These are phyloP conservation scores for Hetaerina americana DNA, from an alignment of 1,140 invertebrate genomes.

Conservation along the genomic window DNA sequence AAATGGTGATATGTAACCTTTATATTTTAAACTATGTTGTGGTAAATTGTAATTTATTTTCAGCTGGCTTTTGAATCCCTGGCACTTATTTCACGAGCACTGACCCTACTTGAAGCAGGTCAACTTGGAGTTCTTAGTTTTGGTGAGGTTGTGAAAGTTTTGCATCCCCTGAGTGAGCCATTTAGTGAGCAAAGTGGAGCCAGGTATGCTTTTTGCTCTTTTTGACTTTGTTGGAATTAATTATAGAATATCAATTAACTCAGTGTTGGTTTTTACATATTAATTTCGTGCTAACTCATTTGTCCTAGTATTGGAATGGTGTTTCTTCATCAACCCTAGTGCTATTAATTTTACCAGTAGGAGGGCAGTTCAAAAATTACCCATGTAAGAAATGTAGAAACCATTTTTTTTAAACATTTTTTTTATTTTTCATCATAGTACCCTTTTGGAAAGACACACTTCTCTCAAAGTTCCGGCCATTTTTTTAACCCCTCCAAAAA, in stretches of 20 bases:
- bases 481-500: too few relatives aligned
- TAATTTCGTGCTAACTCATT: too few relatives aligned
- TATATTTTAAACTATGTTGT: slow-evolving; percentile 2
- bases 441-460: too few relatives aligned
- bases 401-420: too few relatives aligned
- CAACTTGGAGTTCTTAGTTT: slow-evolving; percentile 84
- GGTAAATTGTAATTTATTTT: slow-evolving; percentile 15
- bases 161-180: slow-evolving; percentile 75
- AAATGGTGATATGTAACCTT: background rate
- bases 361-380: too few relatives aligned
- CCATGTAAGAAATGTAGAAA: too few relatives aligned
- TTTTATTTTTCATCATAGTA: too few relatives aligned
- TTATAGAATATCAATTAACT: background rate
- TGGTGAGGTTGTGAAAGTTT: slow-evolving; percentile 69
- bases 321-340: too few relatives aligned
- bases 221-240: slow-evolving; percentile 1
- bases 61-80: slow-evolving; percentile 87
- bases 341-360: too few relatives aligned
- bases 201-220: slow-evolving; percentile 30
- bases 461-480: too few relatives aligned
- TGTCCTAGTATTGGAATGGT: too few relatives aligned
- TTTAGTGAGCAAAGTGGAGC: slow-evolving; percentile 72
- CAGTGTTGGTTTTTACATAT: background rate
- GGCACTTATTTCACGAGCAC: slow-evolving; percentile 79
- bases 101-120: slow-evolving; percentile 87